Percentiles rank a stretch among this genome's conserved stretches.
These are phyloP conservation scores for Odontomachus brunneus DNA, from an alignment of 1,140 invertebrate genomes.

Conservation along the genomic window DNA sequence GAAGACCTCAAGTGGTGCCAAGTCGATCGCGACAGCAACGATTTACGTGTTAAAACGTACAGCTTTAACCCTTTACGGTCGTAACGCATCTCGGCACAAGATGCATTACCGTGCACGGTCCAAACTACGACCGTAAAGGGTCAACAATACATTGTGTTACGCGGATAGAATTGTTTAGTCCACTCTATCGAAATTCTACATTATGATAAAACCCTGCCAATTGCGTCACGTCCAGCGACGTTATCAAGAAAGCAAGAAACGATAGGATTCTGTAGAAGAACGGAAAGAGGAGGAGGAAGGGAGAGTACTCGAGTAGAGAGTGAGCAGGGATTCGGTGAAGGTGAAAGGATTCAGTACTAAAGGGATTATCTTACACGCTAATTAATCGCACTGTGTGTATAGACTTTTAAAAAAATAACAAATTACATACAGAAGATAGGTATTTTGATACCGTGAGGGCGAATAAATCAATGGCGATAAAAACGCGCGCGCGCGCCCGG, in stretches of 20 bases:
- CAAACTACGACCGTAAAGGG: no score
- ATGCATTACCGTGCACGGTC: no score
- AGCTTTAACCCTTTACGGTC: not conserved
- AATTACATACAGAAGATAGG: slow-evolving; percentile 82
- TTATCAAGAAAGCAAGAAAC: no score
- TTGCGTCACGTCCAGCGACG: not conserved
- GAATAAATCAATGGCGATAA: slow-evolving; percentile 79
- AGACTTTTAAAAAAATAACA: slow-evolving; percentile 86
- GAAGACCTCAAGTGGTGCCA: not conserved
- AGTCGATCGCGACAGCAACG: not conserved
- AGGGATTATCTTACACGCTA: slow-evolving; percentile 75
- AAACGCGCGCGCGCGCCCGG: slow-evolving; percentile 39
- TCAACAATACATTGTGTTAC: no score
- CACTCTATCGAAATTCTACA: no score
- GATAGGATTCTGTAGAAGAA: no score
- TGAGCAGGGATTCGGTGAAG: slow-evolving; percentile 15
- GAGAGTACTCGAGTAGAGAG: slow-evolving; percentile 17
- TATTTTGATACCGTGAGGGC: slow-evolving; percentile 71
- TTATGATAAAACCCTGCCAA: no score
- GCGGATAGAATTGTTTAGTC: no score
- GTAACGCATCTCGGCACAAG: no score
- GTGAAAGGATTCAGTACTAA: slow-evolving; percentile 56
- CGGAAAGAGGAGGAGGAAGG: not conserved
- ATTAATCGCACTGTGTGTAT: slow-evolving; percentile 79
- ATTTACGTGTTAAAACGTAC: not conserved